These are phyloP conservation scores for Caiman crocodilus DNA, from an alignment of 2,797 vertebrate species.

Conservation along the genomic window DNA sequence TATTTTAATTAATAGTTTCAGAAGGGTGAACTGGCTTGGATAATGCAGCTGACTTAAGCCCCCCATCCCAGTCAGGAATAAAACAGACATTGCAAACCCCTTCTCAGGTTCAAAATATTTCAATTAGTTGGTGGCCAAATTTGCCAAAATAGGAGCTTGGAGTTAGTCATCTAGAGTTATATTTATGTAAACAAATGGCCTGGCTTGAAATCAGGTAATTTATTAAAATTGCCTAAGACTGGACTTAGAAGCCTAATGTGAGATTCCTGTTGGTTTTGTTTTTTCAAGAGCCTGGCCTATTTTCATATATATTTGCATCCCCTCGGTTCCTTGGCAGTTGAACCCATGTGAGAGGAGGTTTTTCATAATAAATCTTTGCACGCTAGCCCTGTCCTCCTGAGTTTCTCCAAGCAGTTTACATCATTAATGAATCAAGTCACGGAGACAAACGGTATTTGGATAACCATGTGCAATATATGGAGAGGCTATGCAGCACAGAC, in stretches of 20 bases:
- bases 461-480: not conserved
- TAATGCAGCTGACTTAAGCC: slow-evolving; percentile 39
- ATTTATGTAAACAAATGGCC: not conserved
- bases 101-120: slow-evolving; percentile 36
- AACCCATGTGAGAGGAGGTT: not conserved
- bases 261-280: not conserved
- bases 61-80: slow-evolving; percentile 29
- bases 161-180: not conserved
- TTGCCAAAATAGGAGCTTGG: not conserved
- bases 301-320: not conserved
- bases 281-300: slow-evolving; percentile 2
- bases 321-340: slow-evolving; percentile 34
- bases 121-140: not conserved
- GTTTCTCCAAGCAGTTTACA: not conserved
- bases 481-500: not conserved
- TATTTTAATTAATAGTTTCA: slow-evolving; percentile 71
- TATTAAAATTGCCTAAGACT: not conserved
- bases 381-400: slow-evolving; percentile 46
- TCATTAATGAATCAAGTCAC: not conserved
- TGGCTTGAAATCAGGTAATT: not conserved
- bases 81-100: not conserved
- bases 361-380: slow-evolving; percentile 38
- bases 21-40: slow-evolving; percentile 59
- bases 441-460: slow-evolving; percentile 17
- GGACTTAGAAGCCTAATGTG: slow-evolving; percentile 19